phyloP scores from a whole-genome alignment of 1,140 invertebrate genomes.

The Chlorops oryzae region DNA sequence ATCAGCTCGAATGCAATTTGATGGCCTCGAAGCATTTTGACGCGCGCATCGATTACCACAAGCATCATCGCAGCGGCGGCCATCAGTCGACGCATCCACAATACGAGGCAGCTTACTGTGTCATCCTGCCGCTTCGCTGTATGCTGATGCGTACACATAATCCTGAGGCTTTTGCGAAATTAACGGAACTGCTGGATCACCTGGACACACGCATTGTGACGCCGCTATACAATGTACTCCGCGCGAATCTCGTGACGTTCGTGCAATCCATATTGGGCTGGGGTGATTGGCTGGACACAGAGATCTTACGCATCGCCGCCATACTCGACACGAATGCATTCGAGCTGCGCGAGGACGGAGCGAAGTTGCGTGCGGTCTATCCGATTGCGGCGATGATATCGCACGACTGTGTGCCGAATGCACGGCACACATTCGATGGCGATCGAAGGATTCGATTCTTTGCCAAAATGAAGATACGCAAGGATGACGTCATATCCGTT shows the following conservation, averaged over 20 bases:
- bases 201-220: slow-evolving; percentile 55
- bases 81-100: slow-evolving; percentile 43
- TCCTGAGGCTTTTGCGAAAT: slow-evolving; percentile 51
- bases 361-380: slow-evolving; percentile 56
- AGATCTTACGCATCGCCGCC: slow-evolving; percentile 59
- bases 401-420: slow-evolving; percentile 61
- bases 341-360: slow-evolving; percentile 51
- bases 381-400: slow-evolving; percentile 57
- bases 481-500: slow-evolving; percentile 58
- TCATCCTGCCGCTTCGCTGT: slow-evolving; percentile 59
- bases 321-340: slow-evolving; percentile 64
- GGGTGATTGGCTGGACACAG: slow-evolving; percentile 51
- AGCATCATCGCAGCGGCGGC: too few relatives aligned
- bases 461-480: slow-evolving; percentile 57
- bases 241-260: slow-evolving; percentile 57
- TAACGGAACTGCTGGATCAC: slow-evolving; percentile 57
- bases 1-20: slow-evolving; percentile 53
- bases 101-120: slow-evolving; percentile 55
- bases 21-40: slow-evolving; percentile 53
- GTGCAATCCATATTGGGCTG: slow-evolving; percentile 55
- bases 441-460: slow-evolving; percentile 51
- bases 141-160: slow-evolving; percentile 54
- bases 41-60: slow-evolving; percentile 50
- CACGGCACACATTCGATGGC: slow-evolving; percentile 57
- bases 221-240: slow-evolving; percentile 53